Base-by-base conservation (phyloP, 2,113 vertebrate species). In the Ochotona princeps region DNA sequence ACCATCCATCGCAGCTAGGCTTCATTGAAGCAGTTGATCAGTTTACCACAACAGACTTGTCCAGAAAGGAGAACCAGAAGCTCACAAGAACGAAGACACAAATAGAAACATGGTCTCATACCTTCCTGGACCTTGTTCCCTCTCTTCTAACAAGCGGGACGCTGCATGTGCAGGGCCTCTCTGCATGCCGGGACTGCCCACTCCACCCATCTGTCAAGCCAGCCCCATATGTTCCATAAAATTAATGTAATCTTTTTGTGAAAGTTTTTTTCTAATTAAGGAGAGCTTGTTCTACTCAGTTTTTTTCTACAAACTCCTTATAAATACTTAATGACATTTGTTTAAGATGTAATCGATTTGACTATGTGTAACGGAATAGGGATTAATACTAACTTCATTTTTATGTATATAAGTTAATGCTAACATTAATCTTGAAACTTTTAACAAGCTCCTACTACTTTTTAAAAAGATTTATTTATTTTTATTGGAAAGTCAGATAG, bases 221-320 rank as follows among this genome's bases (percentile, higher is more conserved):
- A 79, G 32, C 73, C 54, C 66, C 89, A 28, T 81, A n/a, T 88
- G 84, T 61, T 84, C 88, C n/a, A n/a, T 23, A 73, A 90, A 93
- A 87, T 78, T 60, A 49, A 57, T 8, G 47, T 10, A 81, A 47
- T 90, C 63, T 74, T 86, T 92, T 8, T 57, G 57, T 61, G 32
- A 91, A 38, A 25, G 20, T 84, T 84, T 86, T 70, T 91, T 89
- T 23, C 26, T 35, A 74, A 12, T 69, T 60, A 67, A 85, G 69
- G 69, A 87, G 30, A 70, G 8, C 14, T 76, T 21, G n/a, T 57
- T 35, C 82, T 25, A 61, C 8, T 25, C 51, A 47, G 9, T 74
- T 92, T 83, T 92, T 83, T 86, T 76, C 83, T 78, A 44, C 8
- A 60, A 66, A 66, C 15, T 83, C 51, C 32, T 92, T 80, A 32